Conservation (phyloP, 2,888 invertebrate genomes). For the Chaetoderma sp. region DNA sequence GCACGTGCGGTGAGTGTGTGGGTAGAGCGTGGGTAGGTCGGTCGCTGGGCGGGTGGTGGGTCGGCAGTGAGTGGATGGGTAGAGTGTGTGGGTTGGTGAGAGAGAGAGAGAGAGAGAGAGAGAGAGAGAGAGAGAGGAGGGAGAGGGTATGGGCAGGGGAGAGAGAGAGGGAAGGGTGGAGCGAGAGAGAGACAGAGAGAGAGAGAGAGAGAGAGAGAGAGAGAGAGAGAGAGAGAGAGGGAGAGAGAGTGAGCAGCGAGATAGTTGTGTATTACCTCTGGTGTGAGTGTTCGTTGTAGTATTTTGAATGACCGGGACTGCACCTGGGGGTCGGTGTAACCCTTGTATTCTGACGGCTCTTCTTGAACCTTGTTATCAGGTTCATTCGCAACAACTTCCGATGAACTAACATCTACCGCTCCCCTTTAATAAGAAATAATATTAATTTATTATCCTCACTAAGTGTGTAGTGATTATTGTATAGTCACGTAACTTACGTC, state of each 20-base stretch:
- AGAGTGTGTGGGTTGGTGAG: too few relatives aligned
- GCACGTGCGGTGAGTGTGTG: too few relatives aligned
- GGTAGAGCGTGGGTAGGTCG: too few relatives aligned
- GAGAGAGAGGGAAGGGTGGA: too few relatives aligned
- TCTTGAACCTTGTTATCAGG: conserved; percentile 36
- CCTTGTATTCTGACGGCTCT: conserved; percentile 45
- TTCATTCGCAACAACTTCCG: neutral
- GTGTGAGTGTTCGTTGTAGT: conserved; percentile 47
- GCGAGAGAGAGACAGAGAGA: too few relatives aligned
- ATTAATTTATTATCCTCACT: too few relatives aligned
- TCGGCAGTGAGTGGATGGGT: too few relatives aligned
- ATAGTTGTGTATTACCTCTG: too few relatives aligned
- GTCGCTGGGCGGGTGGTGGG: too few relatives aligned
- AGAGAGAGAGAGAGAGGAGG: conserved; percentile 7
- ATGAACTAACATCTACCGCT: conserved; percentile 26
- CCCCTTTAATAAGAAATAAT: conserved; percentile 39
- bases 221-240: neutral
- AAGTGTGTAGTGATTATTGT: too few relatives aligned
- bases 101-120: conserved; percentile 14
- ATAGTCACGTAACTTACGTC: neutral
- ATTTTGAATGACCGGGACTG: conserved; percentile 58
- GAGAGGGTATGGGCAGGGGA: too few relatives aligned
- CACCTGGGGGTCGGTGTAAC: conserved; percentile 50
- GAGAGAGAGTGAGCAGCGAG: conserved; percentile 10
- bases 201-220: conserved; percentile 12